Conservation (phyloP, 2,113 vertebrate species). For the Pelecanoides urinatrix region DNA sequence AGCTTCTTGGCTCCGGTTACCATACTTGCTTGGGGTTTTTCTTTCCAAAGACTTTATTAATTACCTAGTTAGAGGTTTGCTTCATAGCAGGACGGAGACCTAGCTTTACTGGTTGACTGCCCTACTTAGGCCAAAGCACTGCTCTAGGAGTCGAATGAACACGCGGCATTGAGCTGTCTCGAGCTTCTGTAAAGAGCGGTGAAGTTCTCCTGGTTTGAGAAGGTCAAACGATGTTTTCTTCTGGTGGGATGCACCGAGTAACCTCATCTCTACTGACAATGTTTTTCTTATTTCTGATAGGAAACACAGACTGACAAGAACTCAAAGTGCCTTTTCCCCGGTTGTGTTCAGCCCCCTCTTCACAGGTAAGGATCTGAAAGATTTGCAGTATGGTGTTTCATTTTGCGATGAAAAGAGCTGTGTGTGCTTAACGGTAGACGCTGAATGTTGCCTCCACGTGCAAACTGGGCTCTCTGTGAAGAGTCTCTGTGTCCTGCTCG, state of each 20-base stretch:
- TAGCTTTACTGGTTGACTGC: slow-evolving; percentile 17
- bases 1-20: background rate
- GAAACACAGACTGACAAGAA: slow-evolving; percentile 91
- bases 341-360: slow-evolving; percentile 92
- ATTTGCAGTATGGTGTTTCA: accelerated
- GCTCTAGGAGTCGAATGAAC: background rate
- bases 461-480: accelerated
- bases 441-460: accelerated
- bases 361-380: slow-evolving; percentile 81
- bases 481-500: background rate
- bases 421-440: accelerated
- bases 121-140: background rate
- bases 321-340: slow-evolving; percentile 97
- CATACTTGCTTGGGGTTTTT: background rate
- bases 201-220: background rate
- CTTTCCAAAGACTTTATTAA: slow-evolving; percentile 35
- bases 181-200: background rate
- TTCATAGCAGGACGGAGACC: background rate
- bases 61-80: slow-evolving; percentile 11
- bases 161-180: background rate
- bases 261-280: background rate
- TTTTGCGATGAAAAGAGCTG: accelerated
- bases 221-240: background rate
- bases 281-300: slow-evolving; percentile 49
- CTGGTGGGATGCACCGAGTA: background rate